Evolutionary conservation across 1,140 invertebrate genomes (phyloP).

Genomic region (Heliconius nattereri): DNA sequence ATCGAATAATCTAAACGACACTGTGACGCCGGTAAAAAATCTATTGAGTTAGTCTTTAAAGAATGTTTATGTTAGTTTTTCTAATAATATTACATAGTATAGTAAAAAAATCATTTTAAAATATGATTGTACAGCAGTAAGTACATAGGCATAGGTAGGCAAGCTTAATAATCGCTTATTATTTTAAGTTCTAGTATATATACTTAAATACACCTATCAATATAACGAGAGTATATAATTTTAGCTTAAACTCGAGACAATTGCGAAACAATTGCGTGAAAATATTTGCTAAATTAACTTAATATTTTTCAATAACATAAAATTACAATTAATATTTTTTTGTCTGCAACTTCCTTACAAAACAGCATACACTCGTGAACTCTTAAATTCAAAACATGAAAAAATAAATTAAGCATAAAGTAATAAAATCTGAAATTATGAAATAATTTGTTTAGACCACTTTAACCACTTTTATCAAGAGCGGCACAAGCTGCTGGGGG

Average conservation of each 20-base stretch:
- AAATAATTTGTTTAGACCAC: slow-evolving; percentile 20
- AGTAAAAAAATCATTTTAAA: too few relatives aligned
- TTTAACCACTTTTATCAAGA: slow-evolving; percentile 22
- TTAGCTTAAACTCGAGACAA: too few relatives aligned
- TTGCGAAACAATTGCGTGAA: too few relatives aligned
- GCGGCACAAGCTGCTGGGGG: slow-evolving; percentile 3
- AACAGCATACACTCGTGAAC: background rate
- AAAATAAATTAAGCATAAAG: background rate
- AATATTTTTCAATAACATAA: too few relatives aligned
- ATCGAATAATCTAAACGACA: slow-evolving; percentile 34
- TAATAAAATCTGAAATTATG: background rate
- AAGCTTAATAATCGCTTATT: too few relatives aligned
- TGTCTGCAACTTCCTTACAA: background rate
- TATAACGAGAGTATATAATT: too few relatives aligned
- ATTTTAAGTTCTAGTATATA: too few relatives aligned
- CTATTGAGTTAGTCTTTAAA: slow-evolving; percentile 12
- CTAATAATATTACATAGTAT: background rate
- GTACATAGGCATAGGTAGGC: too few relatives aligned
- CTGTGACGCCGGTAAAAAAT: slow-evolving; percentile 26
- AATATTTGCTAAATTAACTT: too few relatives aligned
- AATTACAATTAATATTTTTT: too few relatives aligned
- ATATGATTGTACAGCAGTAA: background rate
- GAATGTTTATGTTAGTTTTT: background rate
- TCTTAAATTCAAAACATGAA: background rate
- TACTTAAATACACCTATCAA: too few relatives aligned